Percentiles rank a stretch among this genome's conserved stretches.
Evolutionary conservation across 2,797 vertebrate genomes (phyloP).

Genomic region (Tauraco hartlaubi): DNA sequence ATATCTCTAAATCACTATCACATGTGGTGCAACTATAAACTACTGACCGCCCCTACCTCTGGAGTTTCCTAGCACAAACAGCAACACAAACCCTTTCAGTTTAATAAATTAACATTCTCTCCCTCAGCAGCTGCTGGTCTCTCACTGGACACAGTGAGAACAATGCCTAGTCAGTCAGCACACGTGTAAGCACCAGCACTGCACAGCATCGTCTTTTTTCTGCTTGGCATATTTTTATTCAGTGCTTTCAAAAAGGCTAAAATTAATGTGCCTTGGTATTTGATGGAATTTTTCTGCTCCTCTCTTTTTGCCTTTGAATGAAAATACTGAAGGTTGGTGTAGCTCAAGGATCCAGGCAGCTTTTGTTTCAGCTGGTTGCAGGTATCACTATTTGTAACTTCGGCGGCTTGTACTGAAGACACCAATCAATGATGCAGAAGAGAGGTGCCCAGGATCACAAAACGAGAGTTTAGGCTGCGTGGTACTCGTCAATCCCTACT

Average conservation of each 20-base stretch:
- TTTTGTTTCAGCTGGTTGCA: neutral
- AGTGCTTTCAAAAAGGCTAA: neutral
- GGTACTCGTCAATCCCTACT: neutral
- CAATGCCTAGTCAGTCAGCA: too few species aligned
- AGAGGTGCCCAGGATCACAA: neutral
- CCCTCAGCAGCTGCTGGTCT: neutral
- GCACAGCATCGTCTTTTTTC: neutral
- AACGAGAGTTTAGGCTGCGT: neutral
- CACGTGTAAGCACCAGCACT: too few species aligned
- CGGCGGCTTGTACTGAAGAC: neutral
- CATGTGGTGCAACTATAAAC: neutral
- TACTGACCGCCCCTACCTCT: neutral
- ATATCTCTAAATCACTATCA: neutral
- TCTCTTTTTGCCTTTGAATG: neutral
- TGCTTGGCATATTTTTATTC: neutral
- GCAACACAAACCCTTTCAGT: neutral
- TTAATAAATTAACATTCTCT: neutral
- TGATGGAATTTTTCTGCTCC: neutral
- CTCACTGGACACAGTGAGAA: too few species aligned
- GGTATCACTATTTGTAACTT: neutral
- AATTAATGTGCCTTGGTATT: neutral
- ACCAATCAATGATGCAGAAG: neutral
- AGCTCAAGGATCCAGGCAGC: neutral
- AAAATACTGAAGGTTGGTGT: neutral
- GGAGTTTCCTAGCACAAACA: neutral